phyloP scores from a whole-genome alignment of 2,888 invertebrate genomes.

The Listrodromus nycthemerus region DNA sequence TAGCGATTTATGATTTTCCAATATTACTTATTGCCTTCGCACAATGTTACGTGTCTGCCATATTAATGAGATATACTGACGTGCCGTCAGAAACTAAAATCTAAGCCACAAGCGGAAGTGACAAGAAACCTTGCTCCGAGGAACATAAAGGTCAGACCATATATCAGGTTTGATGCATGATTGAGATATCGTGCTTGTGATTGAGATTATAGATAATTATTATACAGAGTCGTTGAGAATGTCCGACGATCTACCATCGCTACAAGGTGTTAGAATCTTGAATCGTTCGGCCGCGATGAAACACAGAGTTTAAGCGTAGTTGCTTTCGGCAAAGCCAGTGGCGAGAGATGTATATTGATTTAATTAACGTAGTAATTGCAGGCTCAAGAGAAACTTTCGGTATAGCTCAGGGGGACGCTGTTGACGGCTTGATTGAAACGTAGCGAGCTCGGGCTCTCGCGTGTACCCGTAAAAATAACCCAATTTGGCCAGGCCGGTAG shows the following conservation, averaged over 20 bases:
- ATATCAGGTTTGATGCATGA: not conserved
- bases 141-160: too few species aligned
- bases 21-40: too few species aligned
- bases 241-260: not conserved
- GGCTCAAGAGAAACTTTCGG: slow-evolving; percentile 80
- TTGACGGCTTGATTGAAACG: slow-evolving; percentile 83
- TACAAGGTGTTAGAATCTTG: slow-evolving; percentile 9
- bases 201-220: not conserved
- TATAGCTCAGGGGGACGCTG: slow-evolving; percentile 83
- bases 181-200: slow-evolving; percentile 3
- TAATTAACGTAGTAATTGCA: slow-evolving; percentile 83
- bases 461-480: slow-evolving; percentile 81
- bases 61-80: too few species aligned
- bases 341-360: slow-evolving; percentile 77
- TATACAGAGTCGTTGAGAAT: not conserved
- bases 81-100: too few species aligned
- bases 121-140: not conserved
- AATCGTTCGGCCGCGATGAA: slow-evolving; percentile 39
- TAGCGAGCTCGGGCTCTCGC: slow-evolving; percentile 68
- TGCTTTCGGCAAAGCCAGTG: slow-evolving; percentile 42
- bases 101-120: not conserved
- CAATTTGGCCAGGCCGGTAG: slow-evolving; percentile 80
- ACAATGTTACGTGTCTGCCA: too few species aligned
- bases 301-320: slow-evolving; percentile 4
- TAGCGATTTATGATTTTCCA: too few species aligned